Evolutionary conservation across 2,797 vertebrate species (phyloP).

Genomic region (Notolepis coatsorum): DNA sequence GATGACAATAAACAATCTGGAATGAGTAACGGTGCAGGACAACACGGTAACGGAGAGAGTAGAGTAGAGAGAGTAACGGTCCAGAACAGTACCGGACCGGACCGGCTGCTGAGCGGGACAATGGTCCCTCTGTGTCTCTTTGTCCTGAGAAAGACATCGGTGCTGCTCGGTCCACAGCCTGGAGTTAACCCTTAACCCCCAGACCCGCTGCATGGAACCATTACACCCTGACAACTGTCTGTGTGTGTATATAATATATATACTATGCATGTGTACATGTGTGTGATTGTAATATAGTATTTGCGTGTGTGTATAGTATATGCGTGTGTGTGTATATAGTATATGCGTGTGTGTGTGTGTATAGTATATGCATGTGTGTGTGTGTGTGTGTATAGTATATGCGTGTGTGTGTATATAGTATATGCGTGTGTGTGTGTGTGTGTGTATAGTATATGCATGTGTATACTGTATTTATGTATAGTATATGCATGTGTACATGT

Average conservation of each 20-base stretch:
- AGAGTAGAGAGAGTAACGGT: neutral
- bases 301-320: neutral
- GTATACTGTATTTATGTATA: constrained; percentile 38
- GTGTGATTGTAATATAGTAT: neutral
- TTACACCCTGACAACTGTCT: constrained; percentile 33
- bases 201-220: constrained; percentile 32
- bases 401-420: neutral
- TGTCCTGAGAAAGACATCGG: constrained; percentile 59
- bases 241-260: constrained; percentile 27
- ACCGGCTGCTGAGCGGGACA: constrained; percentile 34
- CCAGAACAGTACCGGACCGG: neutral
- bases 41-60: constrained; percentile 5
- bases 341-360: neutral
- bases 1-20: too few relatives aligned
- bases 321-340: constrained; percentile 29
- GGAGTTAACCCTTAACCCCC: neutral
- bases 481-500: neutral
- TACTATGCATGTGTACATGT: neutral
- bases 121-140: constrained; percentile 41
- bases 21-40: too few relatives aligned
- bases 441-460: neutral
- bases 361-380: neutral
- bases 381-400: constrained; percentile 23
- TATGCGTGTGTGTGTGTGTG: constrained; percentile 7
- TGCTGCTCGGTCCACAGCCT: constrained; percentile 34